A percentile compares a stretch with the other conserved stretches of the same genome.
phyloP scores from a whole-genome alignment of 1,140 invertebrate species.

The Fopius arisanus region DNA sequence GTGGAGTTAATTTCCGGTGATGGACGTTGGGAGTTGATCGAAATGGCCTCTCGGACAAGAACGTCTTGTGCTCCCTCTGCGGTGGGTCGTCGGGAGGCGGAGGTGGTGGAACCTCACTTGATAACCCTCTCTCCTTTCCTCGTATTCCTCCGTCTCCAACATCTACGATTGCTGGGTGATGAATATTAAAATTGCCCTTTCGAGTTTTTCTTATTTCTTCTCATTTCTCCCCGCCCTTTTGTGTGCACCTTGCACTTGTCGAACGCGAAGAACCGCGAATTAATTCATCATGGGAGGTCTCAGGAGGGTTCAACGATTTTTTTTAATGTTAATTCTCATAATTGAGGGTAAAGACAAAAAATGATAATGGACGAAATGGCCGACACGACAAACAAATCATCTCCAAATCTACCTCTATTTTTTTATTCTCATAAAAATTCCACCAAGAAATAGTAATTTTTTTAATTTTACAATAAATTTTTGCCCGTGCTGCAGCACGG shows the following conservation, averaged over 20 bases:
- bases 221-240: not conserved
- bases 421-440: too few species aligned
- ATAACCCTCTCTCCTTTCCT: not conserved
- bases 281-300: constrained; percentile 24
- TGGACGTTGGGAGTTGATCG: not conserved
- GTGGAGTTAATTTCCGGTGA: constrained; percentile 25
- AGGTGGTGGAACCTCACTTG: not conserved
- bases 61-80: not conserved
- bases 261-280: not conserved
- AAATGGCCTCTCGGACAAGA: not conserved
- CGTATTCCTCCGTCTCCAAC: not conserved
- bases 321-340: not conserved
- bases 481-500: too few species aligned
- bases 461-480: too few species aligned
- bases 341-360: too few species aligned
- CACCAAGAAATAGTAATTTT: too few species aligned
- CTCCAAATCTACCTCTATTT: too few species aligned
- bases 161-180: constrained; percentile 12
- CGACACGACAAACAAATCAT: too few species aligned
- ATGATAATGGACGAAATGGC: too few species aligned
- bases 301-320: not conserved
- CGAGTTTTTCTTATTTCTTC: not conserved
- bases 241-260: not conserved
- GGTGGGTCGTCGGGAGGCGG: not conserved
- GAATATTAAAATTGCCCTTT: constrained; percentile 25